Conservation (phyloP, 2,888 invertebrate genomes). For the Myopa tessellatipennis region DNA sequence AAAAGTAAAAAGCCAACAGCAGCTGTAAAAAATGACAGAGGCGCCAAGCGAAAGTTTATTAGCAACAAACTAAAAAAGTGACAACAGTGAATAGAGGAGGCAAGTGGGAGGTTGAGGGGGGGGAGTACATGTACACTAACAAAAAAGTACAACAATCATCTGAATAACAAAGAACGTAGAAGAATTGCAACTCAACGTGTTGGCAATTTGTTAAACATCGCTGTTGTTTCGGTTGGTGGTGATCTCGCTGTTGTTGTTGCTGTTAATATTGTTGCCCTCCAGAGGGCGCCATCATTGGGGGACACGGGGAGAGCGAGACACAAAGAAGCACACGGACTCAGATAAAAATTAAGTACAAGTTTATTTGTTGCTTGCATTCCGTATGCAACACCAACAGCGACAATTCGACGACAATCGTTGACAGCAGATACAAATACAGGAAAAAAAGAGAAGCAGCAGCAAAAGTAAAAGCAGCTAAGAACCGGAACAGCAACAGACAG, state of each 20-base stretch:
- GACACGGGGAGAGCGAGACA: not conserved
- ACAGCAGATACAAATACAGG: constrained; percentile 25
- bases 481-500: constrained; percentile 10
- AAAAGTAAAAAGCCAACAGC: not conserved
- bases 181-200: constrained; percentile 29
- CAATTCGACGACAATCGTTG: constrained; percentile 34
- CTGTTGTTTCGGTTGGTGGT: constrained; percentile 20
- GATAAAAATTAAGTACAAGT: constrained; percentile 14
- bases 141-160: not conserved
- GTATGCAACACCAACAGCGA: constrained; percentile 29
- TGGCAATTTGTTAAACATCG: constrained; percentile 36
- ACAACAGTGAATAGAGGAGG: not conserved
- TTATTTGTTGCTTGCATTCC: constrained; percentile 15
- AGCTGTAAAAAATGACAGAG: constrained; percentile 23
- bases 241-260: not conserved
- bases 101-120: no score
- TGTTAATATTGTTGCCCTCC: constrained; percentile 24
- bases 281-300: constrained; percentile 11
- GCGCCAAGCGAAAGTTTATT: constrained; percentile 35
- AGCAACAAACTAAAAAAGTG: constrained; percentile 16
- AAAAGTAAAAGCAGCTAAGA: not conserved
- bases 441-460: not conserved
- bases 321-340: not conserved
- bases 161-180: constrained; percentile 8
- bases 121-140: not conserved